Conservation (phyloP, 2,797 vertebrate species). For the Geotrypetes seraphini region DNA sequence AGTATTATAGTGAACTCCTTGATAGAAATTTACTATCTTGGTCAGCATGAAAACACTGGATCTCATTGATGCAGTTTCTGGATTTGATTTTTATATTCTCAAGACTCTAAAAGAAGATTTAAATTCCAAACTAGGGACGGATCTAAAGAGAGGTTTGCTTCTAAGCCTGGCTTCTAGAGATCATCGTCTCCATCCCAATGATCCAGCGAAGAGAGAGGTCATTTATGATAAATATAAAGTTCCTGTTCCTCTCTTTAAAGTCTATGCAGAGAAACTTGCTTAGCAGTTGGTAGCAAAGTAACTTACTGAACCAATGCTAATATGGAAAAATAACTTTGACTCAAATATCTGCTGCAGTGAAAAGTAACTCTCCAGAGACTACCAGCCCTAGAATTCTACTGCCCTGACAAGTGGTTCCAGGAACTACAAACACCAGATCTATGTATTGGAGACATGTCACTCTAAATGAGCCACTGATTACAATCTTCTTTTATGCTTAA, state of each 20-base stretch:
- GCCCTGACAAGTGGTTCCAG: too few relatives aligned
- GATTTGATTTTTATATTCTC: constrained; percentile 91
- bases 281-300: constrained; percentile 56
- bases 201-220: constrained; percentile 54
- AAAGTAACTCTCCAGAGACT: not conserved
- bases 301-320: constrained; percentile 52
- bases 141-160: constrained; percentile 86
- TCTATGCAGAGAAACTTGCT: constrained; percentile 66
- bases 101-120: constrained; percentile 79
- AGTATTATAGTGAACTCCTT: constrained; percentile 90
- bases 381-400: not conserved
- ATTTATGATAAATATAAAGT: constrained; percentile 84
- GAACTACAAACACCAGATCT: too few relatives aligned
- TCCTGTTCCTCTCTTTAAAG: constrained; percentile 73
- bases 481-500: too few relatives aligned
- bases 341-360: not conserved
- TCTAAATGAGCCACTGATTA: too few relatives aligned
- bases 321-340: constrained; percentile 27
- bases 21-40: constrained; percentile 66
- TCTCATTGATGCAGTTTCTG: constrained; percentile 75
- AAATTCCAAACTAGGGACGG: constrained; percentile 88
- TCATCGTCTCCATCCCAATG: constrained; percentile 60
- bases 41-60: constrained; percentile 80
- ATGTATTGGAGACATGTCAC: too few relatives aligned
- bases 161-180: constrained; percentile 69